These are phyloP conservation scores for Acanthurus leucopareius DNA, from an alignment of 2,797 vertebrate species.

Conservation along the genomic window DNA sequence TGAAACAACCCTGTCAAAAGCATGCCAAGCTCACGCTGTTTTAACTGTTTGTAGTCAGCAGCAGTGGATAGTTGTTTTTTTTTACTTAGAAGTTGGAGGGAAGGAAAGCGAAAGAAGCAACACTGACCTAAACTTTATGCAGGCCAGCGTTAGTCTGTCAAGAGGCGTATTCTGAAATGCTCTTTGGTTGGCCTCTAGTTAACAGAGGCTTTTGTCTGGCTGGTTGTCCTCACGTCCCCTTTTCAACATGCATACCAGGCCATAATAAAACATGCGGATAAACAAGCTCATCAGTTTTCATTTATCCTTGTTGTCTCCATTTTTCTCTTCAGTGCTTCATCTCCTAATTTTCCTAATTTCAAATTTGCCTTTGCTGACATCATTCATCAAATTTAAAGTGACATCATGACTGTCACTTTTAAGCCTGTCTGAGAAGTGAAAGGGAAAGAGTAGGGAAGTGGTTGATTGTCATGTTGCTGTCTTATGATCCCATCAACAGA, in stretches of 20 bases:
- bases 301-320: slow-evolving; percentile 14
- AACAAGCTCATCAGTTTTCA: slow-evolving; percentile 31
- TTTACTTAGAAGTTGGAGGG: not conserved
- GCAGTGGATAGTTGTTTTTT: slow-evolving; percentile 19
- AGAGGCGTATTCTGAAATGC: slow-evolving; percentile 45
- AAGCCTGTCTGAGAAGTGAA: slow-evolving; percentile 17
- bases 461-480: slow-evolving; percentile 54
- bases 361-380: slow-evolving; percentile 30
- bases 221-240: slow-evolving; percentile 32
- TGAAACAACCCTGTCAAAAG: slow-evolving; percentile 60
- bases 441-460: slow-evolving; percentile 31
- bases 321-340: slow-evolving; percentile 13
- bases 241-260: slow-evolving; percentile 56
- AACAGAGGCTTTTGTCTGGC: slow-evolving; percentile 58
- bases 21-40: slow-evolving; percentile 35
- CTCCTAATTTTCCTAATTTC: slow-evolving; percentile 3
- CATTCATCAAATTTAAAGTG: slow-evolving; percentile 38
- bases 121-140: slow-evolving; percentile 20
- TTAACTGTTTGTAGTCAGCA: slow-evolving; percentile 52
- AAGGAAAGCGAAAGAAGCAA: slow-evolving; percentile 4
- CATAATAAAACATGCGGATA: slow-evolving; percentile 57
- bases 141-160: slow-evolving; percentile 26
- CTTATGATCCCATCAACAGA: slow-evolving; percentile 75
- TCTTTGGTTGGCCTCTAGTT: slow-evolving; percentile 55
- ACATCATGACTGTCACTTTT: slow-evolving; percentile 26